Evolutionary conservation across 1,140 invertebrate genomes (phyloP).

Genomic region (Drosophila malerkotliana): DNA sequence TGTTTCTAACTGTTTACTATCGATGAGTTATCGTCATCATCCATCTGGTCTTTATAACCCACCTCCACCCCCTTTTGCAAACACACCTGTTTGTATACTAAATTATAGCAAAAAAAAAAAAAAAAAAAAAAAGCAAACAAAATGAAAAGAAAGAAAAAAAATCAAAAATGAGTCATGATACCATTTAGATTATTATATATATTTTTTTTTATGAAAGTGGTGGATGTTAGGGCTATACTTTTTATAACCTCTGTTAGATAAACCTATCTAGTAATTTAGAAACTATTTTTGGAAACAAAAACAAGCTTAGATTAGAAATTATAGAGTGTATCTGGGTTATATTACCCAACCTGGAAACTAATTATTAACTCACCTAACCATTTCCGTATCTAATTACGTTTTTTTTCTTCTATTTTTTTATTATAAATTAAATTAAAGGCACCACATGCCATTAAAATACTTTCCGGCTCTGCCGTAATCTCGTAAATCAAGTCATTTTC

Average conservation of each 20-base stretch:
- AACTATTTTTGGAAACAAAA: not conserved
- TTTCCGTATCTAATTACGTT: not conserved
- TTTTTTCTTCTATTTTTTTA: not conserved
- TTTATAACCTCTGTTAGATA: not conserved
- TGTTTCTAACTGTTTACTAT: conserved; percentile 11
- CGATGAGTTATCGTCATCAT: conserved; percentile 34
- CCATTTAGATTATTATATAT: conserved; percentile 4
- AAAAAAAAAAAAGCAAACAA: not conserved
- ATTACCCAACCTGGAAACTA: too few relatives aligned
- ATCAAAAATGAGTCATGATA: not conserved
- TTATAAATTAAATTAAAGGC: not conserved
- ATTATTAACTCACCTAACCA: not conserved
- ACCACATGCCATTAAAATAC: too few relatives aligned
- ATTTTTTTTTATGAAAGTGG: conserved; percentile 29
- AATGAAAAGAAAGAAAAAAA: not conserved
- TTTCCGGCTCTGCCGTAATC: too few relatives aligned
- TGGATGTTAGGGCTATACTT: not conserved
- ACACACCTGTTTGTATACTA: conserved; percentile 13
- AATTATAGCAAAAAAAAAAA: conserved; percentile 14
- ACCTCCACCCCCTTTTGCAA: not conserved
- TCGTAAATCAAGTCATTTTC: too few relatives aligned
- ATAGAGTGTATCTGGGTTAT: not conserved
- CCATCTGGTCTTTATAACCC: not conserved
- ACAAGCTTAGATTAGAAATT: too few relatives aligned
- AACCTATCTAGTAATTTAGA: not conserved